Base-by-base conservation (phyloP, 1,140 invertebrate genomes). In the Zaprionus ornatus region DNA sequence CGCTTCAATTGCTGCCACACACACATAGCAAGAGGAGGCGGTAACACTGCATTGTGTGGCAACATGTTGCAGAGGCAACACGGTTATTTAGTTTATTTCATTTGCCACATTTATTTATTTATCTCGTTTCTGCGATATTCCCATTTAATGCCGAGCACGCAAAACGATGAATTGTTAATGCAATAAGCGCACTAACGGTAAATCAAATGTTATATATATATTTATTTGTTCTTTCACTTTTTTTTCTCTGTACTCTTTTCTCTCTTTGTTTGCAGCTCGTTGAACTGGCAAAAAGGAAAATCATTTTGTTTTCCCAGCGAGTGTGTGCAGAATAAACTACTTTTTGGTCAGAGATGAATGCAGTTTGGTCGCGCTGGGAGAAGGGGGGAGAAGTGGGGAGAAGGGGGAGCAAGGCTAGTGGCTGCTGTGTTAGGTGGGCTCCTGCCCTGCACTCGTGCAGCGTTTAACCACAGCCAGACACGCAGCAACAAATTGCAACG, bases 401-500 rank as follows among this genome's bases (percentile, higher is more conserved):
- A 19, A 9, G 17, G 17, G 42, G 42, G 45, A 2, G 17, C 1
- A 5, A 19, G 19, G 3, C 3, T 50, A n/a, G 45, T 13, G 40
- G 40, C 40, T 42, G 40, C 40, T 45, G n/a, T 9, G 40, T 45
- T 45, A 45, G 40, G 40, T 45, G n/a, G n/a, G 2, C 9, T 23
- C 4, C 19, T 59, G 59, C 35, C n/a, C n/a, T 77, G 67, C 64
- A 77, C 80, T 83, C 64, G 60, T 78, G 81, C 70, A 65, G 82
- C 74, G 82, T 62, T 80, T 80, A 80, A 71, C 76, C 82, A 40
- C 82, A 79, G 75, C 82, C 79, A 77, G 74, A 77, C 73, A 71
- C 27, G 69, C 70, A 61, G 80, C 80, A 87, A 81, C 82, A 84
- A 83, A 87, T 78, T 88, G 77, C 80, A 88, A 69, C 69, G 77